Percentiles rank a stretch among this genome's conserved stretches.
These are phyloP conservation scores for Choloepus hoffmanni DNA, from an alignment of 2,113 vertebrate genomes.

Conservation along the genomic window DNA sequence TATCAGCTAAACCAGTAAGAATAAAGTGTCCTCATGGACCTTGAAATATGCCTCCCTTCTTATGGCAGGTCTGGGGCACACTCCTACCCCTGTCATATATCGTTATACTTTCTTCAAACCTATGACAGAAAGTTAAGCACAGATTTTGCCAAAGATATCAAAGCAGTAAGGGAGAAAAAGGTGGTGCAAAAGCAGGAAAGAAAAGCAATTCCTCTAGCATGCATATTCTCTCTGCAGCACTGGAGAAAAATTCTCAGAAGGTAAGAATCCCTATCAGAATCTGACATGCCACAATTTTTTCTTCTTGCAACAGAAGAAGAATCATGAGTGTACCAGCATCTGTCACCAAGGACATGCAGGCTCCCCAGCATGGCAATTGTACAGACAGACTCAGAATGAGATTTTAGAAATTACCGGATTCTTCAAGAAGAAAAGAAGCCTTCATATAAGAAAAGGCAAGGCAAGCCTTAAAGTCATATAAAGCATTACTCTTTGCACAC, in stretches of 20 bases:
- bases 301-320: constrained; percentile 56
- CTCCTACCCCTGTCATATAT: not conserved
- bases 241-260: not conserved
- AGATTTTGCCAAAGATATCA: constrained; percentile 5
- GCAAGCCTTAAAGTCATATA: constrained; percentile 18
- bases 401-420: constrained; percentile 35
- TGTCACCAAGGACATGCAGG: constrained; percentile 56
- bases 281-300: constrained; percentile 55
- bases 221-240: not conserved
- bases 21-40: not conserved
- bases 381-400: not conserved
- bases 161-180: not conserved
- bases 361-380: not conserved
- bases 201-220: constrained; percentile 13
- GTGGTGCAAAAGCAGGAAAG: not conserved
- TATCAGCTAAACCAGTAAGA: not conserved
- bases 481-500: constrained; percentile 53
- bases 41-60: not conserved
- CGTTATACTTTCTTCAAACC: not conserved
- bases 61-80: not conserved
- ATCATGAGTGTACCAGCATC: constrained; percentile 27
- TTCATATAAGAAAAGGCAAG: constrained; percentile 53
- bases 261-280: constrained; percentile 18
- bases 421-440: constrained; percentile 48
- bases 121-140: not conserved